Base-by-base conservation (phyloP, 2,888 invertebrate genomes). In the Prosapia bicincta region DNA sequence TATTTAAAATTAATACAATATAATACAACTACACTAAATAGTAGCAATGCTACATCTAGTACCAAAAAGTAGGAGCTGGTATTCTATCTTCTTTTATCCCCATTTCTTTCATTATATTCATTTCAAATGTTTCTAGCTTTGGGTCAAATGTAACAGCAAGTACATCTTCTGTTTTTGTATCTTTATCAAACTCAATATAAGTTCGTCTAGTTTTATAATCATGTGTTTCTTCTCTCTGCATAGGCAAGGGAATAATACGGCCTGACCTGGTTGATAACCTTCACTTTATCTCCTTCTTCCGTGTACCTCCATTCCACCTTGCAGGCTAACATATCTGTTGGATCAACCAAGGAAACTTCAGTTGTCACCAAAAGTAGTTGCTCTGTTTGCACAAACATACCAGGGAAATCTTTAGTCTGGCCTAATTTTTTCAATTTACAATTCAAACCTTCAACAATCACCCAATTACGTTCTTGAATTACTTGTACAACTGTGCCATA, bases 61-160 rank as follows among this genome's bases (percentile, higher is more conserved):
- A 98, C 96, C 97, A 97, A 84, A 90, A 97, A 0, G 91, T 90
- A 83, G 90, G 91, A 32, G 88, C 89, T 3, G 93, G 93, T 38
- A 90, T 86, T 81, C 95, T 87, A 71, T 95, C 92, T 83, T 97
- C 97, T 82, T 92, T 88, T 74, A 98, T 96, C 1, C 91, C 93
- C 93, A 96, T 91, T 72, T 90, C 87, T n/a, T 97, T 91, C 94
- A 96, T 95, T 1, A 98, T 89, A 79, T 97, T 97, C 95, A 98
- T 96, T 86, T 98, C 97, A 85, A 98, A 98, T 0, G 98, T 97
- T 79, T 89, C 87, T 54, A 97, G 85, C 80, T 88, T 88, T 0
- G 98, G 96, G 82, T 90, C 84, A 85, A 93, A 97, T 0, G 91
- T 90, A 65, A 93, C 88, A 86, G 91, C 88, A 26, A 88, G 86